phyloP scores from a whole-genome alignment of 2,113 vertebrate genomes.

The Capreolus pygargus region DNA sequence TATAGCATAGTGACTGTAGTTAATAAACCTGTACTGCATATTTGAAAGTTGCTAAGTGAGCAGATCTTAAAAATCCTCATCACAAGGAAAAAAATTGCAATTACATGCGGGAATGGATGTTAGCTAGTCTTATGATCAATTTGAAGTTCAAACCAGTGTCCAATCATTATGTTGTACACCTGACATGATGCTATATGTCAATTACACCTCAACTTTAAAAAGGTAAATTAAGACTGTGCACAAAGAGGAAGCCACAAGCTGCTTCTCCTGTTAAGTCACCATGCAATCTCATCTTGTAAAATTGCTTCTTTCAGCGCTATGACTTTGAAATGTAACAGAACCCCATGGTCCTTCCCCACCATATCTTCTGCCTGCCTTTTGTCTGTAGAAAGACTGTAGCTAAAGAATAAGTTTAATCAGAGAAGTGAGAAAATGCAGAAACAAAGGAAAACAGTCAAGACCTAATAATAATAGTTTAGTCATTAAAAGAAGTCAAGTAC shows the following conservation, averaged over 20 bases:
- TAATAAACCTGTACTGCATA: not conserved
- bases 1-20: not conserved
- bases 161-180: not conserved
- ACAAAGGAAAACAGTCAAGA: not conserved
- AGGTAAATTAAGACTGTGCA: not conserved
- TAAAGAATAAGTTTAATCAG: not conserved
- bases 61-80: not conserved
- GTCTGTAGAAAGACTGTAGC: not conserved
- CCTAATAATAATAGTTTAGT: not conserved
- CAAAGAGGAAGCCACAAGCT: not conserved
- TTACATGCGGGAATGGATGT: not conserved
- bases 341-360: not conserved
- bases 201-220: not conserved
- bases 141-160: not conserved
- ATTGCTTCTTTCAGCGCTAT: not conserved
- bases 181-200: not conserved
- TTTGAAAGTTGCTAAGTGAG: not conserved
- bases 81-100: not conserved
- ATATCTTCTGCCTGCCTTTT: not conserved
- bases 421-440: not conserved
- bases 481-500: not conserved
- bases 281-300: not conserved
- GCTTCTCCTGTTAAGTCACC: not conserved
- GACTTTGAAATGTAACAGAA: not conserved
- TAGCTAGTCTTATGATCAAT: not conserved